Base-by-base conservation (phyloP, 2,113 vertebrate species). In the Origma solitaria region DNA sequence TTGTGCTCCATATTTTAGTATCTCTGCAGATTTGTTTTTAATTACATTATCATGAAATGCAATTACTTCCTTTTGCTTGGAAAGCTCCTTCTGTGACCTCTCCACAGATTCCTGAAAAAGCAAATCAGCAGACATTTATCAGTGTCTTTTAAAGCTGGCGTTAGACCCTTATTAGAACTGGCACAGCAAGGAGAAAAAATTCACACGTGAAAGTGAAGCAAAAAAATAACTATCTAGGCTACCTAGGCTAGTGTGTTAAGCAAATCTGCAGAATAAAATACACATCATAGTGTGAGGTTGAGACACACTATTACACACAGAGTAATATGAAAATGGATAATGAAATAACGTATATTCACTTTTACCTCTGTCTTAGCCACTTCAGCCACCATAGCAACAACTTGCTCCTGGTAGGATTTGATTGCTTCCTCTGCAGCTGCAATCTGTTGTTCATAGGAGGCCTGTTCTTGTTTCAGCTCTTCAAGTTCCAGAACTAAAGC, bases 401-500 rank as follows among this genome's bases (percentile, higher is more conserved):
- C 97, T 95, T 99, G 98, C 65, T 98, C 96, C 95, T 98, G 97
- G 71, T 98, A 98, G 77, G 97, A 97, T 92, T 97, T 98, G 53
- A 98, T 97, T 31, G 98, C 98, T 97, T 99, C 98, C 22, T 98
- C 98, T 33, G 98, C 95, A 91, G 98, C 98, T 77, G 97, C 97
- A 65, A 98, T 98, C 96, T 99, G 99, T 88, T 99, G 98, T 86
- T 99, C 93, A 37, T 97, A 98, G 20, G 98, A 98, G 10, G 92
- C 50, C 86, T 98, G 98, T 81, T 99, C 99, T 92, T 97, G 96
- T 94, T 95, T 98, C 66, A 99, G 97, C 91, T 98, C 98, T 96
- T 99, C 98, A 50, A 99, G 92, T 96, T 99, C 99, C 90, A 99
- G 95, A 69, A 96, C 80, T 85, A 99, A 97, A 16, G 98, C 98